Conservation (phyloP, 2,113 vertebrate species). For the Podocnemis expansa region DNA sequence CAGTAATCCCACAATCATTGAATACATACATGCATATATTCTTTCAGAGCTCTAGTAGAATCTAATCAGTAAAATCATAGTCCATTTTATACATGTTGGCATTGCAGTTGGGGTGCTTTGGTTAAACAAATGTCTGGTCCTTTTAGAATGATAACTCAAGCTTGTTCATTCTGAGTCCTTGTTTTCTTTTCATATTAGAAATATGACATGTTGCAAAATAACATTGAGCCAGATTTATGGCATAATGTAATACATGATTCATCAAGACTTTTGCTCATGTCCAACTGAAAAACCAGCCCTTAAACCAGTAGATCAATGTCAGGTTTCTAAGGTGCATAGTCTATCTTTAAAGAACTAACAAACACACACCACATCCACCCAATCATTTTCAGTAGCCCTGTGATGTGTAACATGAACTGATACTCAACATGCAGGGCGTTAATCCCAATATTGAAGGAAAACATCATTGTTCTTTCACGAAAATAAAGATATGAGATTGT, state of each 20-base stretch:
- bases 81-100: constrained; percentile 41
- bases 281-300: constrained; percentile 11
- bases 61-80: constrained; percentile 9
- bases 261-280: constrained; percentile 27
- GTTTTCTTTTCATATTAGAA: constrained; percentile 27
- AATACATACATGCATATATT: not conserved
- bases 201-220: constrained; percentile 31
- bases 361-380: not conserved
- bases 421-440: constrained; percentile 30
- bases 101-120: constrained; percentile 6
- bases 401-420: constrained; percentile 9
- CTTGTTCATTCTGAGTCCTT: not conserved
- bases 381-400: not conserved
- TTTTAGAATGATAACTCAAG: constrained; percentile 44
- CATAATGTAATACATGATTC: constrained; percentile 44
- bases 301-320: constrained; percentile 47
- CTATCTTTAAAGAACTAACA: constrained; percentile 1
- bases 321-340: constrained; percentile 22
- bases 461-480: constrained; percentile 40
- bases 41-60: constrained; percentile 12
- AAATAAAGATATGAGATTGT: constrained; percentile 55
- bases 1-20: constrained; percentile 33
- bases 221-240: constrained; percentile 22
- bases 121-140: constrained; percentile 8
- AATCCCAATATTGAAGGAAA: constrained; percentile 56